Percentiles rank a stretch among this genome's conserved stretches.
Conservation (phyloP, 2,113 vertebrate genomes). For the Bubo scandiacus region DNA sequence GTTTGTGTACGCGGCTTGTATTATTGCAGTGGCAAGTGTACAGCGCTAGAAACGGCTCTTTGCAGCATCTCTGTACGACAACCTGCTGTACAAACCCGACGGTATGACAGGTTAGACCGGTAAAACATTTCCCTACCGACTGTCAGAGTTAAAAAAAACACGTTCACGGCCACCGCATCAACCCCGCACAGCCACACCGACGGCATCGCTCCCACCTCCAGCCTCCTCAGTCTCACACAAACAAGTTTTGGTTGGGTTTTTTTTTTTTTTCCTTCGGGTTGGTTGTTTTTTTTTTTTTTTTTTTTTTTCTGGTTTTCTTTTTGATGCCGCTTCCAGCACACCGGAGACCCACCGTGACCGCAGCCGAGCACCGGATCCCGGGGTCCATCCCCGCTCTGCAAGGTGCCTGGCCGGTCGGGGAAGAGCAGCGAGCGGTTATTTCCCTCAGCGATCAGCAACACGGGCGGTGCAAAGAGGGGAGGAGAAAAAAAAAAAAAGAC, state of each 20-base stretch:
- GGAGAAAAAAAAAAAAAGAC: too few species aligned
- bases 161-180: background rate
- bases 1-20: background rate
- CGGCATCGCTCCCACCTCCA: background rate
- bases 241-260: background rate
- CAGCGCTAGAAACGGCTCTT: background rate
- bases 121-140: background rate
- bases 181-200: background rate
- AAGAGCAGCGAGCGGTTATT: background rate
- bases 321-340: constrained; percentile 46
- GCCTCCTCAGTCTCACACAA: background rate
- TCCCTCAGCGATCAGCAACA: background rate
- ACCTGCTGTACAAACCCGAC: background rate
- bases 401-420: background rate
- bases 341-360: constrained; percentile 45
- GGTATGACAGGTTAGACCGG: background rate
- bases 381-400: background rate
- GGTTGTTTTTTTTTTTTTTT: background rate
- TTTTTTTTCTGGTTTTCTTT: background rate
- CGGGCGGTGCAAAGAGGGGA: background rate
- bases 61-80: background rate
- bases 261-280: too few species aligned
- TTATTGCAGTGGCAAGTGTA: background rate
- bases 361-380: background rate
- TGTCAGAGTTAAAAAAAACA: background rate